These are phyloP conservation scores for Hemichromis elongatus DNA, from an alignment of 2,113 vertebrate genomes.

Conservation along the genomic window DNA sequence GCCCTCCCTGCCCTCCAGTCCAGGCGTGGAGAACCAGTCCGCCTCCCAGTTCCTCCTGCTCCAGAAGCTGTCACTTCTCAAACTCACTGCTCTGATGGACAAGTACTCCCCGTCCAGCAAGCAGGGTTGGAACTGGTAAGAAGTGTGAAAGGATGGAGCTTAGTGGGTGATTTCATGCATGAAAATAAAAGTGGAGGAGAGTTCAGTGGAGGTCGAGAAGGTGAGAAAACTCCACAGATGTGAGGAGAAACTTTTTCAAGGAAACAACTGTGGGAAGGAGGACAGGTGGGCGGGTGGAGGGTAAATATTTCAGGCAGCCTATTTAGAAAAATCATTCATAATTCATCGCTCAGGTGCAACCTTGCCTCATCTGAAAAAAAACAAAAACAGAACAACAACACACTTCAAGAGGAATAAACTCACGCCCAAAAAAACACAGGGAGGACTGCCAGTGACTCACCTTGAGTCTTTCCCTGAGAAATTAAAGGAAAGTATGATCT, in stretches of 20 bases:
- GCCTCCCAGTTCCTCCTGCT: conserved; percentile 75
- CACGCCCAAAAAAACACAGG: background rate
- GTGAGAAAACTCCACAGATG: background rate
- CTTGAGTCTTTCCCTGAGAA: background rate
- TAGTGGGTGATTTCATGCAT: background rate
- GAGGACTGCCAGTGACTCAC: background rate
- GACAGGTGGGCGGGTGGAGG: background rate
- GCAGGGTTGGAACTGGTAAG: conserved; percentile 91
- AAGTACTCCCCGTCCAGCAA: conserved; percentile 83
- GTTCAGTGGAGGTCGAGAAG: background rate
- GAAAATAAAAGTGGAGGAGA: background rate
- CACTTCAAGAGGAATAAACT: background rate
- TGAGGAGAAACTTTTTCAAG: conserved; percentile 2
- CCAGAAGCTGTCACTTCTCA: conserved; percentile 81
- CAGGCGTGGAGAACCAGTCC: conserved; percentile 64
- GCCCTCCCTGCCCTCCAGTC: conserved; percentile 35
- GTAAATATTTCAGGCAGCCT: conserved; percentile 38
- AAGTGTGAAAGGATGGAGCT: background rate
- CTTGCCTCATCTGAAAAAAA: background rate
- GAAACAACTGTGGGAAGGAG: conserved; percentile 10
- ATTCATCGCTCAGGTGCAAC: conserved; percentile 52
- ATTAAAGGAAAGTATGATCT: background rate
- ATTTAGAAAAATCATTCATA: conserved; percentile 42
- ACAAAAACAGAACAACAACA: background rate
- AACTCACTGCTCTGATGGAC: conserved; percentile 85